Percentiles rank a stretch among this genome's conserved stretches.
Evolutionary conservation across 2,797 vertebrate genomes (phyloP).

Genomic region (Craterocephalus amniculus): DNA sequence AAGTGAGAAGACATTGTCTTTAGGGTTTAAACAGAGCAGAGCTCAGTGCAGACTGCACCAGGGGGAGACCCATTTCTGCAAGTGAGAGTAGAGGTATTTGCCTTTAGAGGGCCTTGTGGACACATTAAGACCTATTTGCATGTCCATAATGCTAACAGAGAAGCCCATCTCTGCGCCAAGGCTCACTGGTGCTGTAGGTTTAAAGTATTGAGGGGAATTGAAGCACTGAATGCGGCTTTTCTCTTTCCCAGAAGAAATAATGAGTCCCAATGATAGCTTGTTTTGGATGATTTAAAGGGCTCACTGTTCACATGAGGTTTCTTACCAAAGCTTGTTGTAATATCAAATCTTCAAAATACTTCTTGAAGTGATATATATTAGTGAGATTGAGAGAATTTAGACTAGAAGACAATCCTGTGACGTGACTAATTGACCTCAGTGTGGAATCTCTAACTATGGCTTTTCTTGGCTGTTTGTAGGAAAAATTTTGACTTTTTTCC

Average conservation of each 20-base stretch:
- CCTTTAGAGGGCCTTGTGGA: constrained; percentile 83
- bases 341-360: background rate
- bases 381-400: constrained; percentile 3
- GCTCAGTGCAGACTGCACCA: constrained; percentile 49
- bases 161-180: constrained; percentile 74
- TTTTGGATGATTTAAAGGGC: constrained; percentile 80
- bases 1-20: constrained; percentile 49
- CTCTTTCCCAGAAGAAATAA: constrained; percentile 72
- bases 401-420: constrained; percentile 31
- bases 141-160: constrained; percentile 79
- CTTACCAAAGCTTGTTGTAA: constrained; percentile 15
- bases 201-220: constrained; percentile 76
- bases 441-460: constrained; percentile 44
- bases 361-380: constrained; percentile 13
- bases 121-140: constrained; percentile 85
- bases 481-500: constrained; percentile 76
- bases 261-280: constrained; percentile 72
- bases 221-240: constrained; percentile 63
- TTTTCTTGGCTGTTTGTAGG: constrained; percentile 49
- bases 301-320: constrained; percentile 37
- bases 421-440: constrained; percentile 30
- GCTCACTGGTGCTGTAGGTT: constrained; percentile 80
- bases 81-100: constrained; percentile 77
- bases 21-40: constrained; percentile 37
- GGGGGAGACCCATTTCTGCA: constrained; percentile 68